Evolutionary conservation across 2,797 vertebrate genomes (phyloP).

Genomic region (Danio choprae): DNA sequence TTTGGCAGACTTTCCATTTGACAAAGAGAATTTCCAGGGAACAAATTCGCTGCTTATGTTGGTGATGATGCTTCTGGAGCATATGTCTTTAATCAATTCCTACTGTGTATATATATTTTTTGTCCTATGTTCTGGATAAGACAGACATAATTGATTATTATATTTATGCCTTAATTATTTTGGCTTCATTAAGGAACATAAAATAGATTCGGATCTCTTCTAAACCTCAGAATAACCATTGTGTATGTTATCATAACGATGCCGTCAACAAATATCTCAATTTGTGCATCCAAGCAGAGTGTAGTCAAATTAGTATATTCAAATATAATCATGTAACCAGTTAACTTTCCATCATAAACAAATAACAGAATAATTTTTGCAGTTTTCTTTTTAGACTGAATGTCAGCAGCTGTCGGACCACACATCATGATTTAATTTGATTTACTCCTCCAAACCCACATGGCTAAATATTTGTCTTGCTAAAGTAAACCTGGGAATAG

Average conservation of each 20-base stretch:
- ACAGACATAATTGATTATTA: not conserved
- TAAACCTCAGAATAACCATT: not conserved
- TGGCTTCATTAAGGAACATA: not conserved
- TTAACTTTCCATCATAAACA: conserved; percentile 7
- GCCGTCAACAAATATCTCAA: not conserved
- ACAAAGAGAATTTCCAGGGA: not conserved
- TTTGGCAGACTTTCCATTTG: not conserved
- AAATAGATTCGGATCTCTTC: not conserved
- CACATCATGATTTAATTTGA: not conserved
- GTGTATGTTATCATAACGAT: not conserved
- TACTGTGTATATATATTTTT: not conserved
- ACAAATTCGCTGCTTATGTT: not conserved
- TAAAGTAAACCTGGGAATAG: conserved; percentile 32
- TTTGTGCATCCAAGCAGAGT: not conserved
- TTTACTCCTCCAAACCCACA: not conserved
- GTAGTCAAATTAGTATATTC: not conserved
- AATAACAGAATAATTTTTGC: not conserved
- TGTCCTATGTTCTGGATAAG: not conserved
- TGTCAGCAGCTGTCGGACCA: not conserved
- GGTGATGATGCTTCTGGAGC: not conserved
- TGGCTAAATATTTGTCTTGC: conserved; percentile 53
- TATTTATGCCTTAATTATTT: not conserved
- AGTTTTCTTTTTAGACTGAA: not conserved
- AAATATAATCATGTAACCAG: not conserved
- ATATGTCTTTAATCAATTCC: not conserved